Percentiles rank a stretch among this genome's conserved stretches.
Conservation (phyloP, 1,140 invertebrate genomes). For the Anthonomus grandis region DNA sequence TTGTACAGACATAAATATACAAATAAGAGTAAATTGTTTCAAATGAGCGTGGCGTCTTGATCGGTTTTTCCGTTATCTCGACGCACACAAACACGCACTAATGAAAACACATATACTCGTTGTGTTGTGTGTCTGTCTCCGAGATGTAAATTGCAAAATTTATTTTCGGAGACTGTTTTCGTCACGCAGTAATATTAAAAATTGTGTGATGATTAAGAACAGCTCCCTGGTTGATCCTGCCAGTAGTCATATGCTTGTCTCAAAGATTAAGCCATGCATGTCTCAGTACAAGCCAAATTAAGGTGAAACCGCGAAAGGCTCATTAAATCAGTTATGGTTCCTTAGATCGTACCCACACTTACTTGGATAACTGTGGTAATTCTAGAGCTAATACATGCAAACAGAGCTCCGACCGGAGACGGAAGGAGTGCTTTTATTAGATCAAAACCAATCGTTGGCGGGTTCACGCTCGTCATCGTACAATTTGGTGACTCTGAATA, state of each 20-base stretch:
- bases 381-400: slow-evolving; percentile 84
- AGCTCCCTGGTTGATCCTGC: slow-evolving; percentile 64
- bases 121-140: too few relatives aligned
- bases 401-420: slow-evolving; percentile 62
- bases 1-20: too few relatives aligned
- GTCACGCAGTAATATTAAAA: too few relatives aligned
- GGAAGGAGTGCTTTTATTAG: slow-evolving; percentile 73
- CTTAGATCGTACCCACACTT: slow-evolving; percentile 64
- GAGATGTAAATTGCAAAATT: too few relatives aligned
- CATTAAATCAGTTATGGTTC: slow-evolving; percentile 68
- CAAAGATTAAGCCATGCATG: slow-evolving; percentile 79
- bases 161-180: too few relatives aligned
- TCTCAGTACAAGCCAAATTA: slow-evolving; percentile 63
- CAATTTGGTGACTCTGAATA: slow-evolving; percentile 76
- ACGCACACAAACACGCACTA: too few relatives aligned
- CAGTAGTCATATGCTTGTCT: slow-evolving; percentile 76
- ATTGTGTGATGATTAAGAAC: too few relatives aligned
- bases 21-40: too few relatives aligned
- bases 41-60: too few relatives aligned
- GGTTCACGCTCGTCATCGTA: slow-evolving; percentile 46
- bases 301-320: slow-evolving; percentile 66
- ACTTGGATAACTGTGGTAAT: slow-evolving; percentile 88
- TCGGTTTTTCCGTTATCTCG: too few relatives aligned
- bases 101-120: too few relatives aligned
- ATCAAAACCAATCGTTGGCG: slow-evolving; percentile 60